A percentile compares a stretch with the other conserved stretches of the same genome.
These are phyloP conservation scores for Lasioglossum baleicum DNA, from an alignment of 1,140 invertebrate species.

Conservation along the genomic window DNA sequence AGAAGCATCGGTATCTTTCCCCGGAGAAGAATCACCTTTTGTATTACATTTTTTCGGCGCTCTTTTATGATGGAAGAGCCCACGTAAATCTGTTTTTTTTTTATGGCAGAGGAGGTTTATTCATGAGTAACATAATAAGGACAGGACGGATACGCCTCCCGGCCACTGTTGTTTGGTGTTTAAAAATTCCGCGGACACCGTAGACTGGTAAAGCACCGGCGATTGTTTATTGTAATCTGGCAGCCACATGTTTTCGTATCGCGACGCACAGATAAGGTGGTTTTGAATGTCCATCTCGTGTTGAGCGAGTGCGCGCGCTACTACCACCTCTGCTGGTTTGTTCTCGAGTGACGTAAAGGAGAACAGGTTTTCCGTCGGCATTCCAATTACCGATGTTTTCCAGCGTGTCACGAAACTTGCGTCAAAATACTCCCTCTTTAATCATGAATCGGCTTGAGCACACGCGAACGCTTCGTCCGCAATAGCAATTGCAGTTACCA, in stretches of 20 bases:
- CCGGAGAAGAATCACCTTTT: not conserved
- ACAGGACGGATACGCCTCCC: not conserved
- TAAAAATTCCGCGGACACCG: conserved; percentile 54
- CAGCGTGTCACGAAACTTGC: not conserved
- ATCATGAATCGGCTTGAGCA: not conserved
- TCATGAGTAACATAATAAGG: conserved; percentile 19
- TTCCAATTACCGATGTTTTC: conserved; percentile 19
- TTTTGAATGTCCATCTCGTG: conserved; percentile 65
- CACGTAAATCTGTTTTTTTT: not conserved
- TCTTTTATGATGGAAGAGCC: too few relatives aligned
- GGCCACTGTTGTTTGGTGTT: conserved; percentile 53
- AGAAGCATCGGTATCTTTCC: too few relatives aligned
- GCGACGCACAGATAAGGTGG: conserved; percentile 60
- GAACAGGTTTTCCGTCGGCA: conserved; percentile 45
- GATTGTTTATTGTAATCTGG: conserved; percentile 68
- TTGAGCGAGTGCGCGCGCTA: conserved; percentile 29
- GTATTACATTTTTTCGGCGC: not conserved
- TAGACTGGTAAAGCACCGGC: conserved; percentile 53
- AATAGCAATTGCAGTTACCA: not conserved
- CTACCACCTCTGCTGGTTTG: not conserved
- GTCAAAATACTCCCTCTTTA: conserved; percentile 19
- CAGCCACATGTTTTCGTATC: conserved; percentile 66
- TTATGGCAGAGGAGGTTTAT: not conserved
- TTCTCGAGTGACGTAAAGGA: conserved; percentile 45
- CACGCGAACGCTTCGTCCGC: too few relatives aligned